phyloP scores from a whole-genome alignment of 1,140 invertebrate genomes.

The Drosophila obscura region DNA sequence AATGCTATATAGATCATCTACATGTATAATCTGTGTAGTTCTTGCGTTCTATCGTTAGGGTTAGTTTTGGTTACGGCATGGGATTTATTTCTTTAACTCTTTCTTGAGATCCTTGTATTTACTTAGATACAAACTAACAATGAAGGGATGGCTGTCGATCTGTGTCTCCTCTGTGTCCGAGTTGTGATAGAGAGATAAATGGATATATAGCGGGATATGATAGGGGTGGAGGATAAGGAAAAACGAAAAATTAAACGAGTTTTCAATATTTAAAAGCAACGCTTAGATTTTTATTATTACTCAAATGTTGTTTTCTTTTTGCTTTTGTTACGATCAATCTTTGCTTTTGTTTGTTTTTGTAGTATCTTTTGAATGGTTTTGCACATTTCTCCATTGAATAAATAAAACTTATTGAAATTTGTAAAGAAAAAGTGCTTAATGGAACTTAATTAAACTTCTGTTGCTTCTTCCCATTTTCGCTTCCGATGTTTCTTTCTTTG shows the following conservation, averaged over 20 bases:
- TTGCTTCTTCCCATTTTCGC: conserved; percentile 28
- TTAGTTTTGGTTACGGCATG: conserved; percentile 62
- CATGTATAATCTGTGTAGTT: conserved; percentile 52
- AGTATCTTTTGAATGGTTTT: conserved; percentile 44
- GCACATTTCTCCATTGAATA: conserved; percentile 70
- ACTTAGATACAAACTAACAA: conserved; percentile 41
- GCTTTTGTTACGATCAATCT: conserved; percentile 31
- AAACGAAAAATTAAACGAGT: conserved; percentile 43
- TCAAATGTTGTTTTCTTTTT: conserved; percentile 53
- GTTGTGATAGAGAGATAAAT: no score
- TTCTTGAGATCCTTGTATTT: conserved; percentile 58
- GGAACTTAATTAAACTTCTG: conserved; percentile 57
- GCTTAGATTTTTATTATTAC: conserved; percentile 76
- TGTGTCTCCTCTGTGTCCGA: not conserved
- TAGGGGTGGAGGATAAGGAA: conserved; percentile 2
- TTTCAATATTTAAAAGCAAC: conserved; percentile 76
- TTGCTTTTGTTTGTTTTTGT: conserved; percentile 38
- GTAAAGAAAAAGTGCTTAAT: conserved; percentile 62
- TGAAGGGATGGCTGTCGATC: conserved; percentile 13
- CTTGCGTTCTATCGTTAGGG: conserved; percentile 73
- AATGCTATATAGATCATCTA: conserved; percentile 38
- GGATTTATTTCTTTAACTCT: conserved; percentile 45
- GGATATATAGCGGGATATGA: not conserved
- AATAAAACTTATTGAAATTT: conserved; percentile 71
- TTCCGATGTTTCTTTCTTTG: conserved; percentile 24